Percentiles rank a stretch among this genome's conserved stretches.
These are phyloP conservation scores for Platanista minor DNA, from an alignment of 2,113 vertebrate genomes.

Conservation along the genomic window DNA sequence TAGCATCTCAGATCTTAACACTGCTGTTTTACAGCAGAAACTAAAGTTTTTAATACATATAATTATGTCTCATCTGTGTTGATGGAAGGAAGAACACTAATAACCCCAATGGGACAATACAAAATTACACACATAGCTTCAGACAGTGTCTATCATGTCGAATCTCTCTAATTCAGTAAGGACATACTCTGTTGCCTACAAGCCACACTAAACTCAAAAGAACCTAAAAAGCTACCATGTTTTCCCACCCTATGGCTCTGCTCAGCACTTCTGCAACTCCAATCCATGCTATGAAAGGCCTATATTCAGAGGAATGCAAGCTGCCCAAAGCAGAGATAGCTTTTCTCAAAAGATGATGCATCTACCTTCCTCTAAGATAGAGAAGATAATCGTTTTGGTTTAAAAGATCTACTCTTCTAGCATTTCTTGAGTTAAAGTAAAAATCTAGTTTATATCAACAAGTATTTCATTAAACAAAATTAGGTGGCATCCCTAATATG, in stretches of 20 bases:
- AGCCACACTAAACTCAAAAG: not conserved
- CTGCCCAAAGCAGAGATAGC: not conserved
- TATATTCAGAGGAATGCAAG: too few species aligned
- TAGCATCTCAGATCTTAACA: not conserved
- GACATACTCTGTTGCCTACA: not conserved
- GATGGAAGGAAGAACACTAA: not conserved
- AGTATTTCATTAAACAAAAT: not conserved
- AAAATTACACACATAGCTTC: not conserved
- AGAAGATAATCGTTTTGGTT: not conserved
- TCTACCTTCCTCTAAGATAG: not conserved
- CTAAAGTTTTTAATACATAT: not conserved
- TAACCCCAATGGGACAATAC: not conserved
- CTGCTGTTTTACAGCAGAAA: not conserved
- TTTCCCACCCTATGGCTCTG: not conserved
- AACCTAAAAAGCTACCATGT: not conserved
- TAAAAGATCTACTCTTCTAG: not conserved
- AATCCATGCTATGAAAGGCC: not conserved
- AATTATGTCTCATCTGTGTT: not conserved
- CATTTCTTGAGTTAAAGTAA: not conserved
- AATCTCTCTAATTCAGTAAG: not conserved
- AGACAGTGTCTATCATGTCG: not conserved
- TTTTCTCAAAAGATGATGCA: not conserved
- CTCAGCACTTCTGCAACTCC: not conserved
- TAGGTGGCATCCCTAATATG: not conserved
- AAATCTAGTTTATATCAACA: not conserved